Base-by-base conservation (phyloP, 2,797 vertebrate species). In the Pseudochaenichthys georgianus region DNA sequence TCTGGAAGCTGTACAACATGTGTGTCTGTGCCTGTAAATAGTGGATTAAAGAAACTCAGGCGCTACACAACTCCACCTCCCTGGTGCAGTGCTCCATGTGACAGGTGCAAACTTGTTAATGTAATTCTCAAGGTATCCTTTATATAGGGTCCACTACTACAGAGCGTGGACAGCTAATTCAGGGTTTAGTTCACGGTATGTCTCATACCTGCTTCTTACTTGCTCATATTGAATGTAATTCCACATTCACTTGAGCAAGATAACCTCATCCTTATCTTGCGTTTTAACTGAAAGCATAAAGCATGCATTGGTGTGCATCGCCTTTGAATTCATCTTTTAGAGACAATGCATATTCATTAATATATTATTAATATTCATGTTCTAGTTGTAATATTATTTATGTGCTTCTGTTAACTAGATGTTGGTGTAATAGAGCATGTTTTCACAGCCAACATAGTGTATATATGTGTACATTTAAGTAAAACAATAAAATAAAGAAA, bases 41-140 rank as follows among this genome's bases (percentile, higher is more conserved):
- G 15, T 13, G 23, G 16, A 23, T 3, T 31, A 4, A 34, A 43
- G 34, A 38, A 7, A 41, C 53, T 23, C 5, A 3, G n/a, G 13
- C 43, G 1, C 46, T 51, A 51, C 48, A 55, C 6, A 58, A 17
- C 41, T 66, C 31, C 21, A 34, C 21, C 46, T 13, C 38, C 45
- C 15, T 21, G 1, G 16, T 46, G 73, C n/a, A 57, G 42, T n/a
- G 16, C 67, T 4, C 31, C 28, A 43, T 17, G 72, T 75, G 70
- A 57, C 13, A 28, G 67, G 63, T 66, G 67, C 75, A 82, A 82
- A 70, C 77, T 13, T 82, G 68, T 53, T 47, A 76, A 83, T 75
- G 78, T 74, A 71, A 77, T 81, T 86, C 54, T 74, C 48, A 28
- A 28, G 28, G 28, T 28, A 28, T 28, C 28, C 28, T 28, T 28